Conservation (phyloP, 1,140 invertebrate genomes). For the Arion vulgaris region DNA sequence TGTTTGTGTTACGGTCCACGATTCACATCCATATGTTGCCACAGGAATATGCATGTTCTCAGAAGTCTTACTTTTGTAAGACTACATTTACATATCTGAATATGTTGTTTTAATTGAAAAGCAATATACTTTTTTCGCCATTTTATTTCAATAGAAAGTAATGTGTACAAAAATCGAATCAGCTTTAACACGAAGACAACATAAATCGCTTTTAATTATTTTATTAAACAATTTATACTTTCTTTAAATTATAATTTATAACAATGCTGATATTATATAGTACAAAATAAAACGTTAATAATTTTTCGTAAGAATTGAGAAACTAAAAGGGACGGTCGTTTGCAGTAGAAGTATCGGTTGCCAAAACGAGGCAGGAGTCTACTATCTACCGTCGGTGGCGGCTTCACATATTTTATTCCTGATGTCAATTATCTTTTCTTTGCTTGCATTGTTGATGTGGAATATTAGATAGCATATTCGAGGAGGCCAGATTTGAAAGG, state of each 20-base stretch:
- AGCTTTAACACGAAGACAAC: no score
- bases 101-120: no score
- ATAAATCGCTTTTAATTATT: no score
- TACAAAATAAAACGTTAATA: background rate
- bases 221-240: no score
- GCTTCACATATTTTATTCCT: background rate
- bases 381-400: slow-evolving; percentile 8
- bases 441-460: background rate
- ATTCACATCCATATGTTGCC: no score
- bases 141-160: no score
- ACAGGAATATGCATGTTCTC: no score
- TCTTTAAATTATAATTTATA: background rate
- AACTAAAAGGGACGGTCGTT: slow-evolving; percentile 46
- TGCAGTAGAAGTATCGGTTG: background rate
- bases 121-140: no score
- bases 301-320: background rate
- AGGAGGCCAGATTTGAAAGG: background rate
- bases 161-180: no score
- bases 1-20: no score
- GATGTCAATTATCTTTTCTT: background rate
- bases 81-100: no score
- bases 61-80: no score
- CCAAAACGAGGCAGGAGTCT: slow-evolving; percentile 43
- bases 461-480: background rate
- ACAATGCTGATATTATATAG: background rate